phyloP scores from a whole-genome alignment of 2,888 invertebrate genomes.

The Panzeria rudis region DNA sequence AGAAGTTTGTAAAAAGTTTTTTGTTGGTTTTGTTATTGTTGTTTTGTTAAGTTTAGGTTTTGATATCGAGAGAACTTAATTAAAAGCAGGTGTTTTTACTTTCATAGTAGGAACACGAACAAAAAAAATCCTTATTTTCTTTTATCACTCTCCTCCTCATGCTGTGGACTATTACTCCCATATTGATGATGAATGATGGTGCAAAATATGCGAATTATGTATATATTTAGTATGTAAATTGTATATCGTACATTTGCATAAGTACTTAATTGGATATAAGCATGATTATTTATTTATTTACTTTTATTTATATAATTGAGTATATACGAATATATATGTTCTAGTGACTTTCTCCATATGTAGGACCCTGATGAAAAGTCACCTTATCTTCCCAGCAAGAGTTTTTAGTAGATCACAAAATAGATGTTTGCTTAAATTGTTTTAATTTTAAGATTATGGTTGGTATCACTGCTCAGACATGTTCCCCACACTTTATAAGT shows the following conservation, averaged over 20 bases:
- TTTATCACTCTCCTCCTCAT: slow-evolving; percentile 34
- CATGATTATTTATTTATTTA: no score
- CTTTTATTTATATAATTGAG: no score
- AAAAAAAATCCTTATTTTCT: slow-evolving; percentile 28
- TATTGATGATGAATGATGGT: slow-evolving; percentile 35
- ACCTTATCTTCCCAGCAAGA: no score
- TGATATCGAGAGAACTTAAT: slow-evolving; percentile 67
- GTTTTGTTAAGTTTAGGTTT: slow-evolving; percentile 39
- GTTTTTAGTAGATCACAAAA: no score
- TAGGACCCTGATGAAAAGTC: no score
- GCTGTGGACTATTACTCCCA: neutral
- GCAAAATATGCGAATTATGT: no score
- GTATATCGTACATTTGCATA: neutral
- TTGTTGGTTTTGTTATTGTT: slow-evolving; percentile 34
- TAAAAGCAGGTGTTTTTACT: slow-evolving; percentile 69
- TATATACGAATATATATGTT: no score
- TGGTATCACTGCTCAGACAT: no score
- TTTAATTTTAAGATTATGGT: no score
- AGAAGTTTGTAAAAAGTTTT: slow-evolving; percentile 49
- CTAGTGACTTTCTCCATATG: no score
- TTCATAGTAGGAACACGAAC: slow-evolving; percentile 30
- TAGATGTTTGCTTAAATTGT: no score
- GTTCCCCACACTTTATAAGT: no score
- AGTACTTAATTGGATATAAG: neutral
- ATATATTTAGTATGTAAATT: neutral